Conservation (phyloP, 2,113 vertebrate genomes). For the Thinocorus orbignyianus region DNA sequence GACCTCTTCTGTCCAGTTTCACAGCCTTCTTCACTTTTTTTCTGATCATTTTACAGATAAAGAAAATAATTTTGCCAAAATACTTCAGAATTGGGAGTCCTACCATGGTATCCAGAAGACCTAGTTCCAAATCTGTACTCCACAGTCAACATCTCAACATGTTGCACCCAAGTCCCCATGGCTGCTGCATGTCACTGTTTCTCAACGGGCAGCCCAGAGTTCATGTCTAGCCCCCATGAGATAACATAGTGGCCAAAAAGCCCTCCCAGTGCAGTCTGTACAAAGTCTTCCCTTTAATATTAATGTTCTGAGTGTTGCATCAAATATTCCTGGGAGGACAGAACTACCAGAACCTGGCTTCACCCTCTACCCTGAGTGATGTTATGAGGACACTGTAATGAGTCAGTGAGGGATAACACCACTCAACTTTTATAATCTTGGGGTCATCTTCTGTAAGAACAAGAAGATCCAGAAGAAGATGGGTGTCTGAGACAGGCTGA, state of each 20-base stretch:
- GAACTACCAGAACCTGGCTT: background rate
- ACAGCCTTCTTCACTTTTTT: background rate
- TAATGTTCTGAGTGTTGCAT: background rate
- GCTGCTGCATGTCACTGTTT: background rate
- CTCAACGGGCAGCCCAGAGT: background rate
- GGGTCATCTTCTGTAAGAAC: background rate
- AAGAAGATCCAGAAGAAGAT: background rate
- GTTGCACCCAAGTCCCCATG: accelerated
- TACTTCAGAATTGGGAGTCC: background rate
- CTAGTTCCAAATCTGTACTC: background rate
- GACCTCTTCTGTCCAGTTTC: background rate
- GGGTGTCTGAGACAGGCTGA: background rate
- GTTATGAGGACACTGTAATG: background rate
- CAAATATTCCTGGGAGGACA: background rate
- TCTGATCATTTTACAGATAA: background rate
- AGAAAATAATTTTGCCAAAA: background rate
- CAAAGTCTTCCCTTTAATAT: background rate
- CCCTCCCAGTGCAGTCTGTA: background rate
- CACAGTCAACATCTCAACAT: accelerated
- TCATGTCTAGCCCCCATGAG: background rate
- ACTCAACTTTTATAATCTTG: background rate
- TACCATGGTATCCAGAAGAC: background rate
- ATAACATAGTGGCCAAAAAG: accelerated
- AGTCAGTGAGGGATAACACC: background rate
- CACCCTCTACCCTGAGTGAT: background rate